Base-by-base conservation (phyloP, 2,113 vertebrate genomes). In the Cebidichthys violaceus region DNA sequence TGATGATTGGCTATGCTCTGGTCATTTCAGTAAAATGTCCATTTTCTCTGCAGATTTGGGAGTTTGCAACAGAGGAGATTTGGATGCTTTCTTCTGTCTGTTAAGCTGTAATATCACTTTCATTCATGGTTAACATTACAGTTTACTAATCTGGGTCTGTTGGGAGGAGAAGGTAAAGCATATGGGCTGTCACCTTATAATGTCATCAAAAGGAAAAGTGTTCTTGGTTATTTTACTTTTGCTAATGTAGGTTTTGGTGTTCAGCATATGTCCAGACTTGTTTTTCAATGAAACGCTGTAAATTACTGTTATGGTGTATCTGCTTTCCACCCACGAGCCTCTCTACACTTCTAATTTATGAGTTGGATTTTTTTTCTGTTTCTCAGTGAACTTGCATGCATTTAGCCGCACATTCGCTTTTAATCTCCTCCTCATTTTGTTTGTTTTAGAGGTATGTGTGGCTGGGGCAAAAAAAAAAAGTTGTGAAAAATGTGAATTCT, bases 21-120 rank as follows among this genome's bases (percentile, higher is more conserved):
- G 75, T 61, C 81, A 59, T 79, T 70, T 75, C 55, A n/a, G 55
- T 43, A 29, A 59, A 70, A 84, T 84, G 62, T 88, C 79, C 77
- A 54, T 73, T 82, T 79, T 52, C 78, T 80, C 54, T 60, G 81
- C 81, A 35, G 59, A 15, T 33, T 9, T 22, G 41, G 59, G 60
- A 85, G 24, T 60, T 35, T 61, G 52, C 55, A 68, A 33, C 72
- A 78, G 80, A 43, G 50, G 35, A 52, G 52, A 79, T 78, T 39
- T 22, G 18, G 61, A 67, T 55, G 61, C 70, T 15, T 90, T 75
- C 72, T 50, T 69, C 60, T 85, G 33, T 80, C 83, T 65, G 35
- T 47, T 39, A 20, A 24, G 27, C 81, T 83, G 6, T 60, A 45
- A 71, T 18, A 22, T 9, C 7, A 17, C 60, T 79, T 64, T 64